phyloP scores from a whole-genome alignment of 2,797 vertebrate species.

The Sebastes iracundus region DNA sequence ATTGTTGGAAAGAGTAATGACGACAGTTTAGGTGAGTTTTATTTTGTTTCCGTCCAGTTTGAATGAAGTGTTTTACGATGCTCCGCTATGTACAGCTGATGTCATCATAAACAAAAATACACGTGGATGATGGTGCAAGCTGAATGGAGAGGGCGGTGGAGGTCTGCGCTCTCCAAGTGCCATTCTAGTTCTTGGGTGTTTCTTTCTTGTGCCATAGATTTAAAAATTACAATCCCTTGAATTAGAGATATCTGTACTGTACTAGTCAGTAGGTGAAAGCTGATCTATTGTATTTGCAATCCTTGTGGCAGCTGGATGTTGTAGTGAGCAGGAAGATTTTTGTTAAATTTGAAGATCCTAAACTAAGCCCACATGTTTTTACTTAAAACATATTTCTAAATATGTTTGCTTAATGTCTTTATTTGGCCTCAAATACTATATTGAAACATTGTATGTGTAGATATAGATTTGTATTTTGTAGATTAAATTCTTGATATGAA shows the following conservation, averaged over 20 bases:
- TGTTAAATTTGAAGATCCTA: background rate
- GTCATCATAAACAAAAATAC: no score
- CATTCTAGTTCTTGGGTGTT: background rate
- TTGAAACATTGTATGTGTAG: background rate
- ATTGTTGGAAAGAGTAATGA: no score
- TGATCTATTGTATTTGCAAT: background rate
- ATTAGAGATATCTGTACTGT: background rate
- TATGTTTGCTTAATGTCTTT: background rate
- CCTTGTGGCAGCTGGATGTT: background rate
- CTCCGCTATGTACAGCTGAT: no score
- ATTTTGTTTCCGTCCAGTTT: no score
- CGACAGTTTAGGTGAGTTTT: no score
- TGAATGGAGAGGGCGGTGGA: rapidly evolving
- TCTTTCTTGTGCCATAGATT: background rate
- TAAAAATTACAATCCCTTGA: background rate
- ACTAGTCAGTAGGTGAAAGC: background rate
- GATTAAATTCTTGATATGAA: background rate
- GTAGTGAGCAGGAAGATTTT: background rate
- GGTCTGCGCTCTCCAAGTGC: no score
- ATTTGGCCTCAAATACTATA: background rate
- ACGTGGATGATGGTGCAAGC: no score
- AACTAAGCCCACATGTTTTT: background rate
- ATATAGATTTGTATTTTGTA: background rate
- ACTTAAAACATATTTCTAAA: background rate
- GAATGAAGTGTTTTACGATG: no score